phyloP scores from a whole-genome alignment of 2,888 invertebrate species.

The Drosophila melanosoma region DNA sequence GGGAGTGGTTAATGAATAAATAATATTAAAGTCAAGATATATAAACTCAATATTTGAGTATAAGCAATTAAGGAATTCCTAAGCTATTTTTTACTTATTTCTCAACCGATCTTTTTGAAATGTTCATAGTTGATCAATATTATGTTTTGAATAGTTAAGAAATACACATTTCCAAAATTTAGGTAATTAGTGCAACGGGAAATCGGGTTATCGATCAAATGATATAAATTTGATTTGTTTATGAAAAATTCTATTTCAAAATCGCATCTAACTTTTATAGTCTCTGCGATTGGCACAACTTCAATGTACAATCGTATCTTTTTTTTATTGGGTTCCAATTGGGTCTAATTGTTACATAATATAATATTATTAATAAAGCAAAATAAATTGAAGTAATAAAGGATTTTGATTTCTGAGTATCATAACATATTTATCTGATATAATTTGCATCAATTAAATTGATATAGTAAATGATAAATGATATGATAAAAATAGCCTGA shows the following conservation, averaged over 20 bases:
- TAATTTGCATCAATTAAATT: neutral
- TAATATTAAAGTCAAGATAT: neutral
- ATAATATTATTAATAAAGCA: neutral
- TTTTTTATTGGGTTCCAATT: neutral
- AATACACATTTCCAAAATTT: neutral
- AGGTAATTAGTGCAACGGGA: neutral
- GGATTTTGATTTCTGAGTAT: neutral
- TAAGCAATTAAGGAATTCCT: neutral
- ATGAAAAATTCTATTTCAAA: neutral
- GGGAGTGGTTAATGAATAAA: neutral
- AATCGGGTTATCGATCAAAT: neutral
- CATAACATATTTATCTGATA: neutral
- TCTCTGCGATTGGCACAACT: neutral
- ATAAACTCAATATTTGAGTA: neutral
- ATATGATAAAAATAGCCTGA: constrained; percentile 6
- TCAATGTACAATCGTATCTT: neutral
- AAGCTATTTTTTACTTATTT: neutral
- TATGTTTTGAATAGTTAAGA: neutral
- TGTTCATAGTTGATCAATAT: neutral
- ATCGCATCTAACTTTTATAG: neutral
- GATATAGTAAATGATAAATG: neutral
- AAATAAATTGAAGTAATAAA: neutral
- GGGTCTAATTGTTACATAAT: neutral
- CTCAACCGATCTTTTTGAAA: neutral
- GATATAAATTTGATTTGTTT: no score